A percentile compares a stretch with the other conserved stretches of the same genome.
phyloP scores from a whole-genome alignment of 2,113 vertebrate species.

The Centrocercus urophasianus region DNA sequence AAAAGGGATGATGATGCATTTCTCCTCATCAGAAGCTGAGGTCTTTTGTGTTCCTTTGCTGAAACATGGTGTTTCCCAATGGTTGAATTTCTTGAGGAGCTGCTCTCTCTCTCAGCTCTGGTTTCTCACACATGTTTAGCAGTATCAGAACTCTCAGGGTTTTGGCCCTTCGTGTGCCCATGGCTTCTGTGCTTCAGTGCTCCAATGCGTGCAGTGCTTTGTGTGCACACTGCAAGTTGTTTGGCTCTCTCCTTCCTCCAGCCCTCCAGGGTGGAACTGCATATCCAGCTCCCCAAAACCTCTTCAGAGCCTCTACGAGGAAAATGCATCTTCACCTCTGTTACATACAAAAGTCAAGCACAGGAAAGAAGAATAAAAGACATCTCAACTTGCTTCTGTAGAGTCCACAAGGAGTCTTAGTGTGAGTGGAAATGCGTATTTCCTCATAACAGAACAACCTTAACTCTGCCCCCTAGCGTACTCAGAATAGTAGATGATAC shows the following conservation, averaged over 20 bases:
- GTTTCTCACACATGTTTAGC: not conserved
- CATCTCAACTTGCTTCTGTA: not conserved
- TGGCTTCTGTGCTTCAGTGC: not conserved
- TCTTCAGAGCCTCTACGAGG: not conserved
- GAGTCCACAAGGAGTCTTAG: not conserved
- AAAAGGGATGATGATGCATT: not conserved
- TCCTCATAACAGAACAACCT: not conserved
- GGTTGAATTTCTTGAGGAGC: not conserved
- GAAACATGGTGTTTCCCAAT: not conserved
- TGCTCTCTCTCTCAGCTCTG: not conserved
- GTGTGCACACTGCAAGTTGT: not conserved
- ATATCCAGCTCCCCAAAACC: not conserved
- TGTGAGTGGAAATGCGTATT: not conserved
- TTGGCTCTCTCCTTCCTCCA: fast-evolving
- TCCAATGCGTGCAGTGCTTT: not conserved
- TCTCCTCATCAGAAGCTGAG: not conserved
- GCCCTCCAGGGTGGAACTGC: not conserved
- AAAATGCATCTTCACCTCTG: not conserved
- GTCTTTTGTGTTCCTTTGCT: not conserved
- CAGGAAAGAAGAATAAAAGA: not conserved
- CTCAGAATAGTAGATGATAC: not conserved
- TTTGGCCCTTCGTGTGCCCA: not conserved
- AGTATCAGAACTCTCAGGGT: not conserved
- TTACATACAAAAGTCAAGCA: constrained; percentile 18
- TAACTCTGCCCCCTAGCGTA: not conserved